Conservation (phyloP, 2,113 vertebrate species). For the Scartelaos histophorus region DNA sequence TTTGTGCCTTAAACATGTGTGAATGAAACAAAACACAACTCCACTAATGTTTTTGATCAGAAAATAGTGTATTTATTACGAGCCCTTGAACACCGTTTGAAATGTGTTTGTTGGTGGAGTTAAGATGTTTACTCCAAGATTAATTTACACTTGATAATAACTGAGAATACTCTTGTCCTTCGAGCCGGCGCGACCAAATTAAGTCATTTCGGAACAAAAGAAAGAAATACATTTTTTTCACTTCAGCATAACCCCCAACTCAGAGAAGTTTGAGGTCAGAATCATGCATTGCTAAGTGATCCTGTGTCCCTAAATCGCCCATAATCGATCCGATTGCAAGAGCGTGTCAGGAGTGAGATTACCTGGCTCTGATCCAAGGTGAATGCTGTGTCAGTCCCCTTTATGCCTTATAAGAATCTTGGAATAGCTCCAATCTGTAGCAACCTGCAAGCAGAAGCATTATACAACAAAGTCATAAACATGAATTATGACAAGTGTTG, state of each 20-base stretch:
- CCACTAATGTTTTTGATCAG: no score
- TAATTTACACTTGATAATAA: background rate
- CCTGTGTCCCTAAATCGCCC: background rate
- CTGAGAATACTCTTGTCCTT: background rate
- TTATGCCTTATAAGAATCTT: background rate
- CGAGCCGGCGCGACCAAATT: background rate
- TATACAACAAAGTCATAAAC: background rate
- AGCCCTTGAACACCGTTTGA: no score
- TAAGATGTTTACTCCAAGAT: background rate
- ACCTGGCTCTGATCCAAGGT: background rate
- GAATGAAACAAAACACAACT: no score
- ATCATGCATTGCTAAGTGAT: background rate
- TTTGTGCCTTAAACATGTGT: no score
- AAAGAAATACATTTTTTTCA: background rate
- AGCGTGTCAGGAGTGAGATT: background rate
- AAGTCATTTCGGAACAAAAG: background rate
- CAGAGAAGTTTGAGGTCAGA: background rate
- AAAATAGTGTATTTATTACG: no score
- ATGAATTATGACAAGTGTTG: background rate
- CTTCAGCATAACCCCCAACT: background rate
- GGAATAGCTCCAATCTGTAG: background rate
- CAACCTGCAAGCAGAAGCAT: conserved; percentile 4
- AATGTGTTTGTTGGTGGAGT: no score
- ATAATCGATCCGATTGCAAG: background rate
- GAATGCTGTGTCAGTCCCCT: background rate